A percentile compares a stretch with the other conserved stretches of the same genome.
These are phyloP conservation scores for Hesperophylax magnus DNA, from an alignment of 1,140 invertebrate genomes.

Conservation along the genomic window DNA sequence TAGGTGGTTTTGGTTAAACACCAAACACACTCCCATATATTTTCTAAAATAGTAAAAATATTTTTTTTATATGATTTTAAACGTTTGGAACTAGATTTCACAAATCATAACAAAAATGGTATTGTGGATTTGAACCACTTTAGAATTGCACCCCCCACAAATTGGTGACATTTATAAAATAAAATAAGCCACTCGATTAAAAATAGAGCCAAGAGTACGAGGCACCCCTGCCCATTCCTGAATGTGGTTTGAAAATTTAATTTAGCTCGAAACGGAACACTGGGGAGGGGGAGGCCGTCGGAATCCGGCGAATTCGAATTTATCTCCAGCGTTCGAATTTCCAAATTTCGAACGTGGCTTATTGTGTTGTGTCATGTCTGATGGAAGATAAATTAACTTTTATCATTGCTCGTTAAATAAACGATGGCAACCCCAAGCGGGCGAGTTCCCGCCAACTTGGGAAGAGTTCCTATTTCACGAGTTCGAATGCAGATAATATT, in stretches of 20 bases:
- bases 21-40: no score
- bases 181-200: no score
- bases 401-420: slow-evolving; percentile 52
- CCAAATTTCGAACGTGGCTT: slow-evolving; percentile 49
- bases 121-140: no score
- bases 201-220: neutral
- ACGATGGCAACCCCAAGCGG: slow-evolving; percentile 17
- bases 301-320: slow-evolving; percentile 58
- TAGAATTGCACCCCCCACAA: no score
- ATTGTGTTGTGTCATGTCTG: slow-evolving; percentile 58
- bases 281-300: slow-evolving; percentile 23
- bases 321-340: slow-evolving; percentile 55
- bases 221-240: slow-evolving; percentile 34
- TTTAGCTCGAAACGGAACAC: slow-evolving; percentile 49
- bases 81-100: no score
- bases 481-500: neutral
- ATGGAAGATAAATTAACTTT: slow-evolving; percentile 58
- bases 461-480: neutral
- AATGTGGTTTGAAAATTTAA: slow-evolving; percentile 58
- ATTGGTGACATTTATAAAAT: no score
- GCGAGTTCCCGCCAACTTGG: slow-evolving; percentile 6
- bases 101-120: no score
- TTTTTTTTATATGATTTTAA: no score
- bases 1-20: no score
- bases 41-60: no score